These are phyloP conservation scores for Thumatha senex DNA, from an alignment of 2,888 invertebrate genomes.

Conservation along the genomic window DNA sequence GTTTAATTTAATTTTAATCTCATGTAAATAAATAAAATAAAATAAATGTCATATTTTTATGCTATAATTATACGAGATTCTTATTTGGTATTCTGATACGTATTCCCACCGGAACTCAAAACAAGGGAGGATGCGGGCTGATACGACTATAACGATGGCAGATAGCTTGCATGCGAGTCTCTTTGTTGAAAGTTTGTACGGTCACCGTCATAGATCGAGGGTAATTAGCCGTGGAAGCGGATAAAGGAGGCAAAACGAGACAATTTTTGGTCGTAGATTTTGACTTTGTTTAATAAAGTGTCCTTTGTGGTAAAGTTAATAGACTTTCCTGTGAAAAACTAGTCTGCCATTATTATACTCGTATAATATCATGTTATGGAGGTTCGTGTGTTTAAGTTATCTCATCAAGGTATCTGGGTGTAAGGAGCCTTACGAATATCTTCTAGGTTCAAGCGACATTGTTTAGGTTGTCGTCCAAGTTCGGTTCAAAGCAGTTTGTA, in stretches of 20 bases:
- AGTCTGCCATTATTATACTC: too few species aligned
- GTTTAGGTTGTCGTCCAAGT: too few species aligned
- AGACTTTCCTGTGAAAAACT: not conserved
- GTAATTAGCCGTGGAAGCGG: constrained; percentile 33
- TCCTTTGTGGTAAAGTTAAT: not conserved
- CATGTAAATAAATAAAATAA: too few species aligned
- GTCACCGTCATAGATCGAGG: constrained; percentile 29
- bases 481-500: too few species aligned
- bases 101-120: constrained; percentile 2
- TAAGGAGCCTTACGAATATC: too few species aligned
- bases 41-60: too few species aligned
- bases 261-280: constrained; percentile 10
- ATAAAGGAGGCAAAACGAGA: constrained; percentile 28
- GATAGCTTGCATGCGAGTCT: constrained; percentile 27
- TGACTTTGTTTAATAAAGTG: not conserved
- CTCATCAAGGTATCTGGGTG: too few species aligned
- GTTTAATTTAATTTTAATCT: too few species aligned
- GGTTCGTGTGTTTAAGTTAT: too few species aligned
- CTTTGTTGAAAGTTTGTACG: constrained; percentile 35
- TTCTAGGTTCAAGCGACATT: too few species aligned
- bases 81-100: not conserved
- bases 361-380: too few species aligned
- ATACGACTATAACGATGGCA: constrained; percentile 22
- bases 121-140: constrained; percentile 31
- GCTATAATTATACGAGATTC: too few species aligned